Base-by-base conservation (phyloP, 2,888 invertebrate species). In the Trilocha varians region DNA sequence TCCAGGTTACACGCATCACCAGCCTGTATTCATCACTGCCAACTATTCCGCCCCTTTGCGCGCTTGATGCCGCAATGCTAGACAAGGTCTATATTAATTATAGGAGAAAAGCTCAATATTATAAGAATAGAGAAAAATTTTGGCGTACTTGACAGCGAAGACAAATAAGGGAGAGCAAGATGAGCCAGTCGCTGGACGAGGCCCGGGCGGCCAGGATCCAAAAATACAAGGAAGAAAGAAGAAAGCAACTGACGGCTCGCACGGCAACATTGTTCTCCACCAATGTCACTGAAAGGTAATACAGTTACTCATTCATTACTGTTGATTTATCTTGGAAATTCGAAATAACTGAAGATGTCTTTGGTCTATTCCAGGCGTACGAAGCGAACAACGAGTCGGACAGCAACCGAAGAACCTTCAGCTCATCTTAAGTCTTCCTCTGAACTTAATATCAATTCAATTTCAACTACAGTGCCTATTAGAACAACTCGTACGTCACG, bases 401-500 rank as follows among this genome's bases (percentile, higher is more conserved):
- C 73, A 52, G 57, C 78, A 59, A 63, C 74, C 55, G 74, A 77
- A 52, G 78, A 74, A 51, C 50, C 64, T 57, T 66, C 65, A 41
- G 65, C 64, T 45, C 69, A 77, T 50, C 69, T 78, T 18, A 82
- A 84, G 68, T 83, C 84, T 65, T 78, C 84, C 59, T 85, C 85
- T 42, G 85, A 84, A 59, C 64, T 84, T 40, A 80, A 83, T 47
- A 70, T 84, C 45, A 79, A 76, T 46, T 70, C 75, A 51, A 74
- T 78, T 58, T 73, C 80, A 43, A 76, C 78, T 50, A 78, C 84
- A 61, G 77, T 83, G 68, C 78, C 85, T 68, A 91, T 92, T 57
- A 88, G 92, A 72, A 90, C 91, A 53, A 93, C 92, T 42, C 87
- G 91, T 65, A 88, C 93, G 25, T 92, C 92, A 49, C 88, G 91